Base-by-base conservation (phyloP, 1,140 invertebrate species). In the Diorhabda elongata region DNA sequence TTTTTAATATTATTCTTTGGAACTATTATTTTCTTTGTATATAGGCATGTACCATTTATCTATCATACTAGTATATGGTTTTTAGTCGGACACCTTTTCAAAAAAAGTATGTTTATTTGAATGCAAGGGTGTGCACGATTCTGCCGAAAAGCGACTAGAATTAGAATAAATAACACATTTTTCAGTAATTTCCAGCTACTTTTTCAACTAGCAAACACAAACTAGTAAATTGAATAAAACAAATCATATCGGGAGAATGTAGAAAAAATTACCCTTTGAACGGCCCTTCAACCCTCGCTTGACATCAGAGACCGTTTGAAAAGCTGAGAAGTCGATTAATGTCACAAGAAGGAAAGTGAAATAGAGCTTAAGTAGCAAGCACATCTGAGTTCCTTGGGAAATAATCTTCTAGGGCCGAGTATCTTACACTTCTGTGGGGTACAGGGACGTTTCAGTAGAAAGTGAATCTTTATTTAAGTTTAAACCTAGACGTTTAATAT, bases 241-340 rank as follows among this genome's bases (percentile, higher is more conserved):
- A 52, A 52, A 8, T 52, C 47, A 52, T 52, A 52, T 52, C 47
- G 47, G 4, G 47, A 52, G 47, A 52, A 52, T 6, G 47, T 52
- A 52, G 47, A 4, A 52, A 52, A 52, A 52, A 52, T n/a, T 52
- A n/a, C 47, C 47, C 47, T n/a, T 3, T 52, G n/a, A 52, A n/a
- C 47, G 6, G 47, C 47, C 47, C 47, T 52, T 4, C 47, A 52
- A 52, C 47, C 2, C 47, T 52, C 47, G 47, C 47, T 52, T 4
- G 47, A 52, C 68, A 71, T 73, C 70, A 58, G 73, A 59, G 74
- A 73, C 73, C 74, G 70, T 73, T 76, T 77, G 72, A 78, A 76
- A 78, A 78, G 76, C 76, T 73, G 72, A 74, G 72, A 77, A 76
- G 77, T 80, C 77, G 77, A 80, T 80, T 80, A 80, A 79, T 74